phyloP scores from a whole-genome alignment of 2,113 vertebrate species.

The Myotis davidii region DNA sequence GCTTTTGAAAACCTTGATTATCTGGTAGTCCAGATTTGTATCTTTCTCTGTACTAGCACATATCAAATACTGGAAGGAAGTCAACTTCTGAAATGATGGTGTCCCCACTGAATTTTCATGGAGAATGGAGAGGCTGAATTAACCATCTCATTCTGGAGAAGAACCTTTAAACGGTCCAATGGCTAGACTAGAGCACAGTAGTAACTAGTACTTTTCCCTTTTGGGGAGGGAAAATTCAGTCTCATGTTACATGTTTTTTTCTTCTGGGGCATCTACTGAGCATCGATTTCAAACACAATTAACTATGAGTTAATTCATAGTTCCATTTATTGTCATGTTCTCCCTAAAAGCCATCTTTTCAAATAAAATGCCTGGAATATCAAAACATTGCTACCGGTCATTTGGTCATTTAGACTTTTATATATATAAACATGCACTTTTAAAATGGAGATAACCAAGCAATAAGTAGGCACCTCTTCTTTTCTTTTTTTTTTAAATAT shows the following conservation, averaged over 20 bases:
- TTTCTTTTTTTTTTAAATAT: background rate
- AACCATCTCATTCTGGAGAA: background rate
- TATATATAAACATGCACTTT: background rate
- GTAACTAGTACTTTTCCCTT: too few relatives aligned
- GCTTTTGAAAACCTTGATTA: background rate
- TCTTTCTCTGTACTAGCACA: background rate
- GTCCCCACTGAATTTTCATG: background rate
- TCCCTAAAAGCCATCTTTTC: background rate
- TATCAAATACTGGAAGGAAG: background rate
- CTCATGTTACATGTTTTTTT: background rate
- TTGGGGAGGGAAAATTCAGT: background rate
- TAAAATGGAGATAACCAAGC: background rate
- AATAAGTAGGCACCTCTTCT: background rate
- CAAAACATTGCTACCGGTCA: too few relatives aligned
- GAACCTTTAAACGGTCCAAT: accelerated
- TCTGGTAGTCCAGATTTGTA: background rate
- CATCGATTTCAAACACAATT: background rate
- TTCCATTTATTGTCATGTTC: background rate
- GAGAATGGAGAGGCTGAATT: too few relatives aligned
- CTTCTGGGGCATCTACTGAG: background rate
- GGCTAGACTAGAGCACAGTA: background rate
- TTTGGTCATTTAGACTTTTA: too few relatives aligned
- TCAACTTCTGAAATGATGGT: too few relatives aligned
- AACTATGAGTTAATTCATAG: background rate
- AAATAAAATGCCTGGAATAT: background rate